These are phyloP conservation scores for Boloria euphrosyne DNA, from an alignment of 2,888 invertebrate genomes.

Conservation along the genomic window DNA sequence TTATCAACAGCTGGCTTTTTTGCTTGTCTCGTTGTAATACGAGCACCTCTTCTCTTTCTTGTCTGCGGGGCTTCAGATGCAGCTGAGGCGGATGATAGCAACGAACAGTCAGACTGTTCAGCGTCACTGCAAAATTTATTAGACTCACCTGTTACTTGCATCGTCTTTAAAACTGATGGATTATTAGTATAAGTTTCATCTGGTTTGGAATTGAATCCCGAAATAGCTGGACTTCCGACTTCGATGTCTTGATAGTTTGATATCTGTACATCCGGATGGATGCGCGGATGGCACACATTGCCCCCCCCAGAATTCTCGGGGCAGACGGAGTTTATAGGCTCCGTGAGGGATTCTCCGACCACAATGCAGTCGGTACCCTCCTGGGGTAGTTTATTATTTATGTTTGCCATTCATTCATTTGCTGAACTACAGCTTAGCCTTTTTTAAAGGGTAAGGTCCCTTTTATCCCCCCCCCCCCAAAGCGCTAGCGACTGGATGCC, in stretches of 20 bases:
- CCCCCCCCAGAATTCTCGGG: conserved; percentile 21
- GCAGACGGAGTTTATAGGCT: conserved; percentile 10
- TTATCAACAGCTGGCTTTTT: too few species aligned
- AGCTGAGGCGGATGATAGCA: too few species aligned
- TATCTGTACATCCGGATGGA: neutral
- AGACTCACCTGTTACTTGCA: too few species aligned
- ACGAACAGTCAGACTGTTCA: too few species aligned
- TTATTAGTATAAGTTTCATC: neutral
- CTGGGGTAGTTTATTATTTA: conserved; percentile 14
- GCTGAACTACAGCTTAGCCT: conserved; percentile 5
- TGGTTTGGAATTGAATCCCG: neutral
- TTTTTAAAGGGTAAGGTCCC: conserved; percentile 17
- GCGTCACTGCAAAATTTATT: too few species aligned
- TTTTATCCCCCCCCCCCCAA: neutral
- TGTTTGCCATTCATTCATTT: conserved; percentile 8
- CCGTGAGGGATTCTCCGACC: conserved; percentile 19
- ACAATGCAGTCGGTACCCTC: conserved; percentile 12
- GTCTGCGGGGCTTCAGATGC: too few species aligned
- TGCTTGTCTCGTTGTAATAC: too few species aligned
- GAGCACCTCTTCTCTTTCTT: too few species aligned
- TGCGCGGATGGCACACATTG: conserved; percentile 3
- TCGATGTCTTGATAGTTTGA: neutral
- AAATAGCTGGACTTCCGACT: neutral
- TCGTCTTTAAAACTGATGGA: neutral
- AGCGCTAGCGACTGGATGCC: too few species aligned